Evolutionary conservation across 2,888 invertebrate genomes (phyloP).

Genomic region (Saturnia japonica): DNA sequence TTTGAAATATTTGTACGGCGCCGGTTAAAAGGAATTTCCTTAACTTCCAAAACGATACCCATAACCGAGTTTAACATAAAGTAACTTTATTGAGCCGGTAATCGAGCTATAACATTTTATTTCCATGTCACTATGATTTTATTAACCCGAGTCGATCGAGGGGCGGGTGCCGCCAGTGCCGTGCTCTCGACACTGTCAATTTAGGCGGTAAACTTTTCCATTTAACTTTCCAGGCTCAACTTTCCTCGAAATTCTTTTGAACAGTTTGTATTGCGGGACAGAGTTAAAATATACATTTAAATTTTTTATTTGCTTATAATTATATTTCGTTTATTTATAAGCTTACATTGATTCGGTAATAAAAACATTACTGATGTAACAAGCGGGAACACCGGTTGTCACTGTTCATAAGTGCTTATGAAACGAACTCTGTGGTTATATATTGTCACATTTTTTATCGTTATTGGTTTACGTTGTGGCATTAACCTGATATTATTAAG

Average conservation of each 20-base stretch:
- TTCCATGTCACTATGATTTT: constrained; percentile 52
- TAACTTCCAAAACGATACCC: constrained; percentile 23
- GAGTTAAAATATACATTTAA: constrained; percentile 3
- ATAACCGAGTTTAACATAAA: constrained; percentile 36
- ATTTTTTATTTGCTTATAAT: constrained; percentile 3
- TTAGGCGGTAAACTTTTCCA: constrained; percentile 74
- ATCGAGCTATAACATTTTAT: constrained; percentile 53
- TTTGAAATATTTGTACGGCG: constrained; percentile 7
- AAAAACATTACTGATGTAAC: background rate
- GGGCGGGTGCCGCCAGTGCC: constrained; percentile 35
- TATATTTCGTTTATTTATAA: background rate
- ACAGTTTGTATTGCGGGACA: constrained; percentile 48
- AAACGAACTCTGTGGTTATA: too few relatives aligned
- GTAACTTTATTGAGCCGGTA: constrained; percentile 44
- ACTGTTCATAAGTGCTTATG: too few relatives aligned
- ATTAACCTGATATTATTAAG: too few relatives aligned
- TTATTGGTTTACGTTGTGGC: too few relatives aligned
- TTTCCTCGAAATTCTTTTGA: constrained; percentile 65
- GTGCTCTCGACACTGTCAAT: constrained; percentile 69
- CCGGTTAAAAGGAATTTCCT: background rate
- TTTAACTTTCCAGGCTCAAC: constrained; percentile 71
- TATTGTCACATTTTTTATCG: too few relatives aligned
- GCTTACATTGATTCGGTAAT: background rate
- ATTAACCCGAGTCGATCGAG: constrained; percentile 53
- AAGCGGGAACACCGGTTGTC: background rate